Conservation (phyloP, 1,140 invertebrate species). For the Lerema accius region DNA sequence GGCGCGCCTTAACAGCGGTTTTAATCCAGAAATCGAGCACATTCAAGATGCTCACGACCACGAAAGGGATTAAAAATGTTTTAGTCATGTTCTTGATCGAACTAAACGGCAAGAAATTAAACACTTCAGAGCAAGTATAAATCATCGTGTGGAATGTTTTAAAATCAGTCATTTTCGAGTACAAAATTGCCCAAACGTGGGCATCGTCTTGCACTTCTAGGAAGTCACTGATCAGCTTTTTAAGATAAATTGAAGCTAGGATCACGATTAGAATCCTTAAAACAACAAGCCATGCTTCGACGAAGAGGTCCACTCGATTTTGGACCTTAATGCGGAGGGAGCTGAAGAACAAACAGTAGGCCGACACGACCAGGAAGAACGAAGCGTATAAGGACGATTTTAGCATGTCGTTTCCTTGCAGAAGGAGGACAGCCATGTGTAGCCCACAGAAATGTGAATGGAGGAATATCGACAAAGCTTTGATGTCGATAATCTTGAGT, state of each 20-base stretch:
- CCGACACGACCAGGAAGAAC: slow-evolving; percentile 58
- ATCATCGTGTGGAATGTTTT: slow-evolving; percentile 92
- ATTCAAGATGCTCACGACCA: slow-evolving; percentile 73
- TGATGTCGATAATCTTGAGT: slow-evolving; percentile 83
- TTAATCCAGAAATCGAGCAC: slow-evolving; percentile 73
- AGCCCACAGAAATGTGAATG: slow-evolving; percentile 86
- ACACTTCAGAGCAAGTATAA: slow-evolving; percentile 93
- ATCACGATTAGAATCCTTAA: slow-evolving; percentile 55
- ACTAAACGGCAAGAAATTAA: slow-evolving; percentile 89
- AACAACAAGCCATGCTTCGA: slow-evolving; percentile 56
- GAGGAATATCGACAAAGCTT: slow-evolving; percentile 75
- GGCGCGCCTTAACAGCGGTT: slow-evolving; percentile 30
- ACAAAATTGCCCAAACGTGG: slow-evolving; percentile 91
- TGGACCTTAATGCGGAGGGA: slow-evolving; percentile 56
- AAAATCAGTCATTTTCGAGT: slow-evolving; percentile 89
- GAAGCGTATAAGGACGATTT: slow-evolving; percentile 87
- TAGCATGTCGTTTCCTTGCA: slow-evolving; percentile 84
- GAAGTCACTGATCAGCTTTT: slow-evolving; percentile 60
- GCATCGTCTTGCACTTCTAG: slow-evolving; percentile 83
- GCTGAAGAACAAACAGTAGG: slow-evolving; percentile 65
- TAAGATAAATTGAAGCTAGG: slow-evolving; percentile 53
- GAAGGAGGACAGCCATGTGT: slow-evolving; percentile 69
- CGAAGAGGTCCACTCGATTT: slow-evolving; percentile 52
- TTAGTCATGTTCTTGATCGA: slow-evolving; percentile 79
- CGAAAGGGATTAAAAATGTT: slow-evolving; percentile 84